Evolutionary conservation across 2,113 vertebrate genomes (phyloP).

Genomic region (Corapipo altera): DNA sequence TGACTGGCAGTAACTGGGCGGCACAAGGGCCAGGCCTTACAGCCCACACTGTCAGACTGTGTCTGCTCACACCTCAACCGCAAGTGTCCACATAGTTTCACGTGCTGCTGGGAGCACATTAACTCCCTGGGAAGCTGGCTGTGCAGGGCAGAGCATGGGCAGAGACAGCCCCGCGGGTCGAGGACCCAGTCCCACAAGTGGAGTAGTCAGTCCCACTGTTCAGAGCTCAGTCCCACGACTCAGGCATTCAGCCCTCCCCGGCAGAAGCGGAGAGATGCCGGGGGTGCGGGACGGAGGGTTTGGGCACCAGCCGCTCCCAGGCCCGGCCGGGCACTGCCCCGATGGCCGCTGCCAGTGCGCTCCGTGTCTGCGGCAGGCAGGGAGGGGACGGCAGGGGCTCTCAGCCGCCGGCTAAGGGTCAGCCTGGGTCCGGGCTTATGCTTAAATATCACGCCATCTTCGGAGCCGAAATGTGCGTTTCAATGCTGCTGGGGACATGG

Average conservation of each 20-base stretch:
- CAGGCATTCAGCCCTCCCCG: not conserved
- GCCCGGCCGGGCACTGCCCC: not conserved
- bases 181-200: not conserved
- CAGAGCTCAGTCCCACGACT: not conserved
- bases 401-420: not conserved
- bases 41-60: rapidly evolving
- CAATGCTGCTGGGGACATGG: not conserved
- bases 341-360: not conserved
- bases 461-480: not conserved
- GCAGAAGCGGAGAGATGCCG: not conserved
- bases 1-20: not conserved
- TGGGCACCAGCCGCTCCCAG: not conserved
- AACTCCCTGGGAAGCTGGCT: rapidly evolving
- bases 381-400: not conserved
- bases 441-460: not conserved
- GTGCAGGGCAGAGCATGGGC: rapidly evolving
- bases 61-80: rapidly evolving
- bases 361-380: not conserved
- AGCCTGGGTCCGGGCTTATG: not conserved
- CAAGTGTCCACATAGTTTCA: rapidly evolving
- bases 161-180: rapidly evolving
- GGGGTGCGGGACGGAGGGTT: not conserved
- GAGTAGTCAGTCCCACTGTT: rapidly evolving
- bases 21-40: not conserved
- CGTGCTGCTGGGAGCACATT: rapidly evolving